Evolutionary conservation across 2,113 vertebrate species (phyloP), one percentile per base, ranked within the genome.

Genomic region (Oncorhynchus keta): DNA sequence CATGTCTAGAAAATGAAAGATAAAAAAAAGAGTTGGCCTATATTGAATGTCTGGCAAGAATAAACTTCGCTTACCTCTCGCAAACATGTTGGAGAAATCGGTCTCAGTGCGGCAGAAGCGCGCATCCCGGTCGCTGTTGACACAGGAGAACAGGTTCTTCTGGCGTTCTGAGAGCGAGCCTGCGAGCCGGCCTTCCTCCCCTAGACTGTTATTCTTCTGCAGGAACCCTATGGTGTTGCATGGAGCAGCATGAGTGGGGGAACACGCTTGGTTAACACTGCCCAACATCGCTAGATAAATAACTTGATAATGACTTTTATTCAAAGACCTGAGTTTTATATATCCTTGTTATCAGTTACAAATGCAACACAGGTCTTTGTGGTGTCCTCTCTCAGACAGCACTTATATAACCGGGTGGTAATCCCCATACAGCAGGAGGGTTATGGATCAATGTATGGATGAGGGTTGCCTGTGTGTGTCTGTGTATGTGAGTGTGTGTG

Each of bases 71-170:
- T 93, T 88, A 99, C 98, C 98, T 94, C 97, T 91, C 72, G 98
- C 97, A 82, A 95, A 99, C 70, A 99, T 91, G 89, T 99, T 99
- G 92, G 97, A 99, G 93, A 99, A 99, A 85, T 99, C 97, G 0
- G 95, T 97, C 93, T 99, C 98, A 0, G 95, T 94, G 84, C 92
- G 96, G 9, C 94, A 92, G 90, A 97, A 99, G 77, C 90, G 93
- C 81, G 92, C 83, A 64, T 94, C 95, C 45, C 92, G 89, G 86
- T 97, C 97, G 0, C 95, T 95, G 91, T 98, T 97, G 88, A 97
- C 96, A 4, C 95, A 95, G 0, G 94, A 89, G 82, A 97, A 88
- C 77, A 97, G 82, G 80, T 94, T 95, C 92, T 96, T 97, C 81
- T 96, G 94, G 2, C 51, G 51, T 55, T 55, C 51, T 55, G 51